Base-by-base conservation (phyloP, 2,797 vertebrate species). In the Mus spretus region DNA sequence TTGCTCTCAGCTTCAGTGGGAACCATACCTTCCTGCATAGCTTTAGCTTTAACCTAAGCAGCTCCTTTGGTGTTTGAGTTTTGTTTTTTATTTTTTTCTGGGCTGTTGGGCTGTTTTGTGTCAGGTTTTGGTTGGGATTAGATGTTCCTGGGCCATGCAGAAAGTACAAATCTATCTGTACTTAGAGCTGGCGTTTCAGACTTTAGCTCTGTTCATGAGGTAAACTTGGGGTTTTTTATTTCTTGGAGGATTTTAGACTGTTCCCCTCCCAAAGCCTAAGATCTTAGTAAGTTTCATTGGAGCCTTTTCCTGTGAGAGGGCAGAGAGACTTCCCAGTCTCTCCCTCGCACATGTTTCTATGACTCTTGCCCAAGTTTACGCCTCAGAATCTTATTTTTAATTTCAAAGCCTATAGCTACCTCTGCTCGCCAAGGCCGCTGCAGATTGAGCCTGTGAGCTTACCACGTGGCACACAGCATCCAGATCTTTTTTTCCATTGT, bases 21-120 rank as follows among this genome's bases (percentile, higher is more conserved):
- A 1, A 34, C 67, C 34, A 9, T 44, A 4, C 63, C 92, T 91
- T 67, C 26, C 57, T 34, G 47, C 40, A 19, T 0, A 44, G 0
- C 14, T 87, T 85, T 72, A 31, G 22, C 84, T 84, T 80, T 94
- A 44, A 44, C 44, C 44, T 40, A 82, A 82, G 72, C 44, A 70
- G 28, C 7, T 78, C 80, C 59, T 90, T 83, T 90, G 31, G n/a
- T 84, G 31, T 67, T 90, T 90, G 55, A 20, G n/a, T 82, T 94
- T 93, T 91, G 53, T 44, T 44, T 44, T 44, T 44, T 4, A 3
- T 44, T 4, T 57, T 95, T 83, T 90, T 26, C 12, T 57, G 77
- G 34, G 11, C 40, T 87, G 15, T 55, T 67, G 77, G 74, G n/a
- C 72, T 59, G 47, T 74, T 94, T 96, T 94, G 70, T 22, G 70